Evolutionary conservation across 2,888 invertebrate species (phyloP).

Genomic region (Calliscelio sp.): DNA sequence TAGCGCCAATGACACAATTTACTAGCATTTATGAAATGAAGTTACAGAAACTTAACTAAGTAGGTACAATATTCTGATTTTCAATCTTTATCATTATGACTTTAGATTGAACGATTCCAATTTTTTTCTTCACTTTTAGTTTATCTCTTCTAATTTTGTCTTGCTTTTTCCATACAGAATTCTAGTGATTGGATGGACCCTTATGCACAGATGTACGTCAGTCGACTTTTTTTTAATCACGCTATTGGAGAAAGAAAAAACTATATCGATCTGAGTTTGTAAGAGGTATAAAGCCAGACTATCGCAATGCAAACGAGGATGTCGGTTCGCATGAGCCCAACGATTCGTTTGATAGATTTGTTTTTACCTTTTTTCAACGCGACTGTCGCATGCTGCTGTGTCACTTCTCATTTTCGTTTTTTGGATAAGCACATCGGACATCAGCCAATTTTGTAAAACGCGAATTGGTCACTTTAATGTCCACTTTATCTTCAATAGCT

Average conservation of each 20-base stretch:
- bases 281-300: slow-evolving; percentile 48
- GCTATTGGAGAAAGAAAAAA: slow-evolving; percentile 37
- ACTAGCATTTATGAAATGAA: no score
- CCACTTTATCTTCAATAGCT: slow-evolving; percentile 2
- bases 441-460: slow-evolving; percentile 67
- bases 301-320: slow-evolving; percentile 45
- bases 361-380: slow-evolving; percentile 54
- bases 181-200: slow-evolving; percentile 54
- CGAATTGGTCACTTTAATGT: slow-evolving; percentile 12
- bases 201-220: slow-evolving; percentile 1
- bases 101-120: not conserved
- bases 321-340: slow-evolving; percentile 41
- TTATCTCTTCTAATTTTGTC: slow-evolving; percentile 7
- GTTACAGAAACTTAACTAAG: no score
- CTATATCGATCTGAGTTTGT: slow-evolving; percentile 54
- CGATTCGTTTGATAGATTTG: slow-evolving; percentile 65
- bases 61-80: no score
- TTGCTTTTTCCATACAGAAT: slow-evolving; percentile 12
- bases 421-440: slow-evolving; percentile 28
- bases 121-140: not conserved
- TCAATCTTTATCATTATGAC: no score
- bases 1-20: no score
- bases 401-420: slow-evolving; percentile 46
- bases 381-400: slow-evolving; percentile 22
- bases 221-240: slow-evolving; percentile 52